A percentile compares a stretch with the other conserved stretches of the same genome.
Conservation (phyloP, 2,888 invertebrate species). For the Perdita meconis region DNA sequence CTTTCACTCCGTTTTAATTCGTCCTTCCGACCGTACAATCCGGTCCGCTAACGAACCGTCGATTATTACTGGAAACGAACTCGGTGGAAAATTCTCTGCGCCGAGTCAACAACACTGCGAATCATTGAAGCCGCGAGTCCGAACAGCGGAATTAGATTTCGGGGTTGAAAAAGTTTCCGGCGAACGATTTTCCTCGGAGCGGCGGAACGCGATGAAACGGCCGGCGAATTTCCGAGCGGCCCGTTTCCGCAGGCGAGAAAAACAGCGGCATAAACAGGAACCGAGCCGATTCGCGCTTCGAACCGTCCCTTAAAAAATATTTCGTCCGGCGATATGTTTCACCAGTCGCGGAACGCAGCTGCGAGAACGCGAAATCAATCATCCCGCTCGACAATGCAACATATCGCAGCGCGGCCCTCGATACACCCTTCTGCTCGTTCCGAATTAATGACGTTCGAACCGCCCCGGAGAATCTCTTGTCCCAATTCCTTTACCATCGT, state of each 20-base stretch:
- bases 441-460: conserved; percentile 12
- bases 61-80: background rate
- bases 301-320: conserved; percentile 4
- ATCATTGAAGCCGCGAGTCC: background rate
- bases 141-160: conserved; percentile 10
- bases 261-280: conserved; percentile 25
- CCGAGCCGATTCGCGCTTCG: conserved; percentile 8
- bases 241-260: conserved; percentile 7
- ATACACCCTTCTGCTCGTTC: background rate
- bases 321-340: background rate
- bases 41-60: background rate
- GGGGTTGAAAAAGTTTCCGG: background rate
- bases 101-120: background rate
- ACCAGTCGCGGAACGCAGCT: background rate
- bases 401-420: background rate
- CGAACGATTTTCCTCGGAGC: conserved; percentile 10
- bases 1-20: no score
- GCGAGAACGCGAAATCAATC: background rate
- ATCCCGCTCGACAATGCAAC: background rate
- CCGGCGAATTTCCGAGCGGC: background rate
- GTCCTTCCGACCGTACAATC: no score
- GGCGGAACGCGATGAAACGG: background rate
- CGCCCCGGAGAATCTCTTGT: conserved; percentile 1
- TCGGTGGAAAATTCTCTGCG: background rate
- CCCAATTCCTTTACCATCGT: conserved; percentile 11